Evolutionary conservation across 2,888 invertebrate genomes (phyloP).

Genomic region (Ephialtes manifestator): DNA sequence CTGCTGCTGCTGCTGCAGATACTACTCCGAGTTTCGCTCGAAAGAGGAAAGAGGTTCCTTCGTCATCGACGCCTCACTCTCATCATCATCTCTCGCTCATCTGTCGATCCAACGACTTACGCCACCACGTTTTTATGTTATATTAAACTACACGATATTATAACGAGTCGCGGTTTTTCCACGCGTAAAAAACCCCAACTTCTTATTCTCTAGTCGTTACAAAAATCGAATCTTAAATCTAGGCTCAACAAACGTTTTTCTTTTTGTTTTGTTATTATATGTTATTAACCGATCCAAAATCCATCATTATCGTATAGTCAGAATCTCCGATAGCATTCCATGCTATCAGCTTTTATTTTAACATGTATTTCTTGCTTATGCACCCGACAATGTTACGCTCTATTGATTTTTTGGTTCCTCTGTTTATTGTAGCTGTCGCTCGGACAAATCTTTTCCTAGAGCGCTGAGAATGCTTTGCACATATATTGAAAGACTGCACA

Average conservation of each 20-base stretch:
- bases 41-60: constrained; percentile 32
- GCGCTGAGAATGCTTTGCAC: background rate
- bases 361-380: background rate
- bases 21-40: constrained; percentile 29
- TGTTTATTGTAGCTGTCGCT: constrained; percentile 3
- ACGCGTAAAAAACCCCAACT: constrained; percentile 10
- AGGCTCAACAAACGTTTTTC: constrained; percentile 16
- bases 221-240: constrained; percentile 35
- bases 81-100: constrained; percentile 31
- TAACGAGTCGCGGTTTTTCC: constrained; percentile 31
- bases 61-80: constrained; percentile 50
- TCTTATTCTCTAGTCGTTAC: constrained; percentile 19
- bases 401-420: background rate
- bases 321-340: background rate
- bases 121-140: constrained; percentile 16
- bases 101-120: constrained; percentile 64
- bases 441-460: background rate
- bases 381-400: background rate
- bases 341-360: constrained; percentile 6
- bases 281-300: background rate
- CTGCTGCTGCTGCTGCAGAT: constrained; percentile 50
- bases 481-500: background rate
- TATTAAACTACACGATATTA: constrained; percentile 9
- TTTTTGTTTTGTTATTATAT: constrained; percentile 28
- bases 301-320: background rate